A percentile compares a stretch with the other conserved stretches of the same genome.
These are phyloP conservation scores for Aplidium turbinatum DNA, from an alignment of 23 tunicate species.

Conservation along the genomic window DNA sequence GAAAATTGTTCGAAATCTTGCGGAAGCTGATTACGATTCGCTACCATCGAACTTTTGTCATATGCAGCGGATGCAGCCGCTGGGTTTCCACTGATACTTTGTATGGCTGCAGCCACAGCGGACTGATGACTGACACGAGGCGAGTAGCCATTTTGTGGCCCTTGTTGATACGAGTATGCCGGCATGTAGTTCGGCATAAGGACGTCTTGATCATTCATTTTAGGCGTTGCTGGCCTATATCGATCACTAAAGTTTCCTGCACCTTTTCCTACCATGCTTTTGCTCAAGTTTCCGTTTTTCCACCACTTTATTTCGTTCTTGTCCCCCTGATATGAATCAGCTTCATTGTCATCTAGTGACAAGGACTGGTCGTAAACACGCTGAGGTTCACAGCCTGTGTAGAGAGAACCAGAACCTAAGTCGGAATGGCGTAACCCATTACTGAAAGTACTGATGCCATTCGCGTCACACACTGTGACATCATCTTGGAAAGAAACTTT, in stretches of 20 bases:
- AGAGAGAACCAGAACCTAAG: conserved; percentile 3
- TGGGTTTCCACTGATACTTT: conserved; percentile 61
- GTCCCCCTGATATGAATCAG: neutral
- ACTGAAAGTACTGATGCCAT: conserved; percentile 63
- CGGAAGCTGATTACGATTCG: too few relatives aligned
- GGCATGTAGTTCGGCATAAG: conserved; percentile 1
- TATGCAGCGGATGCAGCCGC: neutral
- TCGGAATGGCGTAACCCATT: conserved; percentile 67
- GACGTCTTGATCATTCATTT: neutral
- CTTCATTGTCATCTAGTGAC: conserved; percentile 35
- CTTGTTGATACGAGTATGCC: neutral
- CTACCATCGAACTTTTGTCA: neutral
- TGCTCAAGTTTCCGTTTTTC: neutral
- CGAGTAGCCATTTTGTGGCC: neutral
- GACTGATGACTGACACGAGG: conserved; percentile 32
- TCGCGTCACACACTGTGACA: conserved; percentile 60
- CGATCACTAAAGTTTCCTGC: neutral
- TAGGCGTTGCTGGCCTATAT: neutral
- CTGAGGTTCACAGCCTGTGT: neutral
- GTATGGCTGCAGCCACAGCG: conserved; percentile 82
- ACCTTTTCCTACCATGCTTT: neutral
- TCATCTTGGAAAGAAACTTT: conserved; percentile 81
- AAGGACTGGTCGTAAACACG: conserved; percentile 35
- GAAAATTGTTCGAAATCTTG: conserved; percentile 2
- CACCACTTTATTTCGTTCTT: neutral